Percentiles rank a stretch among this genome's conserved stretches.
Conservation (phyloP, 2,797 vertebrate genomes). For the Chanos chanos region DNA sequence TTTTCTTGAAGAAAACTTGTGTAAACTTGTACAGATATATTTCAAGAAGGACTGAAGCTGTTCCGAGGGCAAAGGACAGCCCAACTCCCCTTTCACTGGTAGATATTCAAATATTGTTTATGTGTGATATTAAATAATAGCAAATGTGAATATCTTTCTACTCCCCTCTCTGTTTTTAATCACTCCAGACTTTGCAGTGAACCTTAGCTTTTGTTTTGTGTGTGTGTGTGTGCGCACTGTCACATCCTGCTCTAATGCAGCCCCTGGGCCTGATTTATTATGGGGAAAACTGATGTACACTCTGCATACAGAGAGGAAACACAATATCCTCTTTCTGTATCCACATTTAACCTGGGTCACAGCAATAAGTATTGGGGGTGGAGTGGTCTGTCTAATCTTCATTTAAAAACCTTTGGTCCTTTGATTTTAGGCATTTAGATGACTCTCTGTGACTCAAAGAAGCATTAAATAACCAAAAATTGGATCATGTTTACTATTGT, state of each 20-base stretch:
- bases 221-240: neutral
- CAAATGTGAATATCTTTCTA: too few relatives aligned
- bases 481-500: too few relatives aligned
- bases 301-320: constrained; percentile 68
- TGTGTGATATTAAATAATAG: too few relatives aligned
- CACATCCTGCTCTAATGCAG: constrained; percentile 47
- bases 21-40: too few relatives aligned
- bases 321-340: constrained; percentile 70
- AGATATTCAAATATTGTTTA: too few relatives aligned
- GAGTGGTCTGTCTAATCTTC: constrained; percentile 50
- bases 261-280: constrained; percentile 44
- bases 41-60: too few relatives aligned
- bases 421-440: constrained; percentile 52
- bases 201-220: constrained; percentile 9
- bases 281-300: constrained; percentile 61
- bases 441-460: constrained; percentile 52
- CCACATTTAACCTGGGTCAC: constrained; percentile 51
- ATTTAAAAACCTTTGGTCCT: constrained; percentile 56
- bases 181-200: constrained; percentile 7
- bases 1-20: too few relatives aligned
- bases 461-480: too few relatives aligned
- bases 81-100: too few relatives aligned
- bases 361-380: constrained; percentile 34
- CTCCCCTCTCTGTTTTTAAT: too few relatives aligned
- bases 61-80: too few relatives aligned